Percentiles rank a stretch among this genome's conserved stretches.
Conservation (phyloP, 2,888 invertebrate genomes). For the Drepanosiphum platanoidis region DNA sequence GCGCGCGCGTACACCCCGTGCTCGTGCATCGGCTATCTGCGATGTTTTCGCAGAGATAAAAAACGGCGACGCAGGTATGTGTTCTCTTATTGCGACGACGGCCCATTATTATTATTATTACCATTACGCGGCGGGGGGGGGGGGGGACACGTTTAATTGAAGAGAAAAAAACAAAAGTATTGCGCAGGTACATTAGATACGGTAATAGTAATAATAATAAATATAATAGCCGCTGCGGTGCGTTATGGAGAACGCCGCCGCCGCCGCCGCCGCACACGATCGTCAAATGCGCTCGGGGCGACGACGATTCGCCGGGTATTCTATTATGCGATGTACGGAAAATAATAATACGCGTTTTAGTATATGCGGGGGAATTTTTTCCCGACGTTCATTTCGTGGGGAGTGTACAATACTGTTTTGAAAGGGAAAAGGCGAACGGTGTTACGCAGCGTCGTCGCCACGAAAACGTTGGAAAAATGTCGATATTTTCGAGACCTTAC, state of each 20-base stretch:
- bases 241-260: too few species aligned
- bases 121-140: conserved; percentile 21
- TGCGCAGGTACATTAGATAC: background rate
- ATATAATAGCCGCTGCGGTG: background rate
- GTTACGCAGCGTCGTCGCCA: too few species aligned
- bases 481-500: too few species aligned
- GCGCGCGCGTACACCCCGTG: background rate
- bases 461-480: too few species aligned
- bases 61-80: too few species aligned
- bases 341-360: too few species aligned
- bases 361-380: too few species aligned
- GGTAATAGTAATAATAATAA: background rate
- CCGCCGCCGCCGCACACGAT: conserved; percentile 8
- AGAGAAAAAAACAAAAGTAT: background rate
- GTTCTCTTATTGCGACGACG: too few species aligned
- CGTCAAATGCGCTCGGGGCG: conserved; percentile 1
- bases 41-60: conserved; percentile 34
- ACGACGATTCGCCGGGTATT: background rate
- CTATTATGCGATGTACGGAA: too few species aligned
- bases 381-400: too few species aligned
- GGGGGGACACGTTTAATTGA: conserved; percentile 44
- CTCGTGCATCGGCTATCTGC: background rate
- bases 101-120: background rate
- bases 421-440: too few species aligned
- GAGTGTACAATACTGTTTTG: too few species aligned